A percentile compares a stretch with the other conserved stretches of the same genome.
Evolutionary conservation across 2,113 vertebrate species (phyloP).

Genomic region (Chascanopsetta lugubris): DNA sequence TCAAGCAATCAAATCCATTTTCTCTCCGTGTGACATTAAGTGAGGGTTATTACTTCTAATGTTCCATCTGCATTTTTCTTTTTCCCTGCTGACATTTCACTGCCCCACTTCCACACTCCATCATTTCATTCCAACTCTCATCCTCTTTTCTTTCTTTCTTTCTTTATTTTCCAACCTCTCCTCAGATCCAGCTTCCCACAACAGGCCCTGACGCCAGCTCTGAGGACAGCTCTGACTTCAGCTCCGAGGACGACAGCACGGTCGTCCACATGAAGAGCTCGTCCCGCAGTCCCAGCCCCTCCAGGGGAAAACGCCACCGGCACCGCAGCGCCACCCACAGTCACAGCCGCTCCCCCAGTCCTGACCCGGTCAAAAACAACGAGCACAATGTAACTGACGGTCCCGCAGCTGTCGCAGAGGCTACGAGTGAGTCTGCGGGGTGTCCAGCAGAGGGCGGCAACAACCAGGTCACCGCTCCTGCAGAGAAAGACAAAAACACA

Average conservation of each 20-base stretch:
- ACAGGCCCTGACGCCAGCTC: slow-evolving; percentile 80
- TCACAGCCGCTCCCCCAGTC: slow-evolving; percentile 72
- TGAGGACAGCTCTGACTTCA: slow-evolving; percentile 87
- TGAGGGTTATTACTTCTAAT: neutral
- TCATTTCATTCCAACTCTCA: neutral
- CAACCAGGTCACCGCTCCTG: slow-evolving; percentile 19
- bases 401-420: neutral
- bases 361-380: slow-evolving; percentile 80
- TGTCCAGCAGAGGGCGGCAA: slow-evolving; percentile 66
- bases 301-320: slow-evolving; percentile 80
- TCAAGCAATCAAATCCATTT: slow-evolving; percentile 5
- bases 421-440: slow-evolving; percentile 13
- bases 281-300: slow-evolving; percentile 89
- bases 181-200: slow-evolving; percentile 89
- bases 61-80: neutral
- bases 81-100: neutral
- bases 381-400: slow-evolving; percentile 74
- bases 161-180: too few species aligned
- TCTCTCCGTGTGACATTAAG: neutral
- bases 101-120: neutral
- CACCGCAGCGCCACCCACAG: slow-evolving; percentile 73
- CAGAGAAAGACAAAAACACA: slow-evolving; percentile 25
- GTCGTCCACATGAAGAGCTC: slow-evolving; percentile 85
- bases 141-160: neutral
- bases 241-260: slow-evolving; percentile 90